These are phyloP conservation scores for Lonchura striata DNA, from an alignment of 2,113 vertebrate species.

Conservation along the genomic window DNA sequence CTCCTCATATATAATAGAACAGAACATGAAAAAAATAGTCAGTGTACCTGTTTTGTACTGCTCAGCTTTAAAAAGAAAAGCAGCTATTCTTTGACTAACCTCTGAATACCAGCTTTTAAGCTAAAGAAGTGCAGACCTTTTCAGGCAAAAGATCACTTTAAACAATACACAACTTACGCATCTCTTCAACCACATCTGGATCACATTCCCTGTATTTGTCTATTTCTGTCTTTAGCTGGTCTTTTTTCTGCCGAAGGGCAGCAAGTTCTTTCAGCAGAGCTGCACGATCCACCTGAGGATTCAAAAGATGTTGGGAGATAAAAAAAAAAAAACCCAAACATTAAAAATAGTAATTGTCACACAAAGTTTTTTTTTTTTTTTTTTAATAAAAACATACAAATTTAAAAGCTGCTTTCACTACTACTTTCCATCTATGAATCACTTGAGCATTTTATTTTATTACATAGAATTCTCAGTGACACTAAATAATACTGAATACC, in stretches of 20 bases:
- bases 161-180: constrained; percentile 82
- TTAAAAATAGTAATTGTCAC: neutral
- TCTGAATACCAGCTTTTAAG: neutral
- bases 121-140: neutral
- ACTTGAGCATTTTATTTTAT: neutral
- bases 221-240: constrained; percentile 81
- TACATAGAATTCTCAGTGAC: neutral
- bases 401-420: neutral
- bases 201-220: constrained; percentile 93
- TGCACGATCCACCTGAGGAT: constrained; percentile 80
- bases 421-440: neutral
- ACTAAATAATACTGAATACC: neutral
- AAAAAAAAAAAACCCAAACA: neutral
- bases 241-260: constrained; percentile 76
- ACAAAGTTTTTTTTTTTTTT: no score
- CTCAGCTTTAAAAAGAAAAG: neutral
- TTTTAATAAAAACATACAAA: neutral
- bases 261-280: constrained; percentile 79
- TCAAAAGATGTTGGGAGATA: constrained; percentile 12
- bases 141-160: neutral
- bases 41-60: neutral
- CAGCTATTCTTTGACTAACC: neutral
- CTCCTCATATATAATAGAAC: fast-evolving
- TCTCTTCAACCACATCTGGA: constrained; percentile 89
- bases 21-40: neutral